A percentile compares a stretch with the other conserved stretches of the same genome.
phyloP scores from a whole-genome alignment of 2,888 invertebrate genomes.

The Lasiommata megera region DNA sequence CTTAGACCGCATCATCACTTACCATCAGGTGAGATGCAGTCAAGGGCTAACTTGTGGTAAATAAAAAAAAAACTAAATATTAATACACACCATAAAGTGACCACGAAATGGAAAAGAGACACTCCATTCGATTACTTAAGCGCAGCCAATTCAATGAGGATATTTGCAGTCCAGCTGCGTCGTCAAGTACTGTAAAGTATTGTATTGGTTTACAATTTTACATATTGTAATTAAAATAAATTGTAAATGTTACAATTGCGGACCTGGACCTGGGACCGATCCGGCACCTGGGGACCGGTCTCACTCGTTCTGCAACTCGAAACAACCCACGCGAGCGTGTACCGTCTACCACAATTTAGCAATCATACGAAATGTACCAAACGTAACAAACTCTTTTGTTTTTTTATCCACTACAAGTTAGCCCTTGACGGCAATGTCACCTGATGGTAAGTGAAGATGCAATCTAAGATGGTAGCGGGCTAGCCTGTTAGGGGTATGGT shows the following conservation, averaged over 20 bases:
- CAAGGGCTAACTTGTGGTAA: too few species aligned
- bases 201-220: conserved; percentile 29
- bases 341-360: conserved; percentile 40
- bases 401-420: too few species aligned
- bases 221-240: conserved; percentile 40
- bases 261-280: conserved; percentile 54
- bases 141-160: conserved; percentile 20
- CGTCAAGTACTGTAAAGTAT: conserved; percentile 34
- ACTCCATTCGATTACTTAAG: conserved; percentile 13
- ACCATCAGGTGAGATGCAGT: too few species aligned
- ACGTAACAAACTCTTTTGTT: background rate
- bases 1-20: too few species aligned
- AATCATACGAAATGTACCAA: too few species aligned
- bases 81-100: too few species aligned
- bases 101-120: conserved; percentile 5
- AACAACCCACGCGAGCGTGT: conserved; percentile 68
- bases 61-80: too few species aligned
- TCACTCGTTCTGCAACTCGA: conserved; percentile 59
- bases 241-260: conserved; percentile 45
- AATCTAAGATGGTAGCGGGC: too few species aligned
- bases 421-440: too few species aligned
- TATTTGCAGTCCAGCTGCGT: conserved; percentile 25
- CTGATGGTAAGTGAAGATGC: too few species aligned
- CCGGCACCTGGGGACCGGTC: conserved; percentile 76
- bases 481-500: too few species aligned